A percentile compares a stretch with the other conserved stretches of the same genome.
Conservation (phyloP, 2,888 invertebrate species). For the Drosophila barbarae region DNA sequence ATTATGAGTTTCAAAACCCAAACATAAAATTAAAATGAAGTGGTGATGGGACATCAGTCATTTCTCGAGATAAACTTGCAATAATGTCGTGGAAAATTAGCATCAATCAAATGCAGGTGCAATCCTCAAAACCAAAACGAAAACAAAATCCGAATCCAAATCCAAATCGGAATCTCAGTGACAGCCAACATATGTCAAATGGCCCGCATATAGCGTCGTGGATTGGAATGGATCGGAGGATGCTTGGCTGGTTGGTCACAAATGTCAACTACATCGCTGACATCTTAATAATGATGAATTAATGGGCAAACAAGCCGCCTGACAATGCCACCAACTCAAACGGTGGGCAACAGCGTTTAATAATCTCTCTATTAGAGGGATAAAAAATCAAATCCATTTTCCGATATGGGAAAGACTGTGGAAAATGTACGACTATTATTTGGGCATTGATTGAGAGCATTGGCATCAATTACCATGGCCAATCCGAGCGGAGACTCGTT, state of each 20-base stretch:
- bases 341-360: conserved; percentile 48
- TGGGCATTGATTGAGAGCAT: conserved; percentile 69
- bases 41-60: conserved; percentile 49
- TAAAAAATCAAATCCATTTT: conserved; percentile 50
- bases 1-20: conserved; percentile 21
- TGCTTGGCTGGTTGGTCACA: conserved; percentile 45
- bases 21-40: not conserved
- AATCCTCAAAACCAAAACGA: conserved; percentile 41
- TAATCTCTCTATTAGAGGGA: conserved; percentile 62
- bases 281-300: conserved; percentile 79
- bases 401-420: conserved; percentile 34
- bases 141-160: conserved; percentile 42
- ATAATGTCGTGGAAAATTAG: conserved; percentile 70
- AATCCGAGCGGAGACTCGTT: conserved; percentile 21
- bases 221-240: conserved; percentile 18
- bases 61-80: conserved; percentile 56
- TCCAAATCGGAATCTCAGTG: conserved; percentile 42
- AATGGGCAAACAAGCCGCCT: conserved; percentile 72
- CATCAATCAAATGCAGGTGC: conserved; percentile 74
- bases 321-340: conserved; percentile 50
- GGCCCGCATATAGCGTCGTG: conserved; percentile 61
- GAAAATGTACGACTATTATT: conserved; percentile 44
- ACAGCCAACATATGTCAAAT: conserved; percentile 70
- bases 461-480: conserved; percentile 63
- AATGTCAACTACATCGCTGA: conserved; percentile 76